Conservation (phyloP, 1,140 invertebrate species). For the Argopecten irradians region DNA sequence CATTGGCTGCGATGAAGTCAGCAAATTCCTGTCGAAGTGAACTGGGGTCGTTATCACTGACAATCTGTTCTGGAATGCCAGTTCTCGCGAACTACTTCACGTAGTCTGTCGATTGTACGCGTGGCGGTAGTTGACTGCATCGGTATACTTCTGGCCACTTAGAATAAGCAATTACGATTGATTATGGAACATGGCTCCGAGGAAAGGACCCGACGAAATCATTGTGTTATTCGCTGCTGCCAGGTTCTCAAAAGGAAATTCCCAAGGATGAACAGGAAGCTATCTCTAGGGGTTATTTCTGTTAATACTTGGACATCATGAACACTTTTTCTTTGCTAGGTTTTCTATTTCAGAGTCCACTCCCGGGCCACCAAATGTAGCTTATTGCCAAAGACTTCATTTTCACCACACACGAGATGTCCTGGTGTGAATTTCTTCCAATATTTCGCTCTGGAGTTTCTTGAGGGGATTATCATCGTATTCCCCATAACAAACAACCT, state of each 20-base stretch:
- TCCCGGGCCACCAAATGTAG: slow-evolving; percentile 79
- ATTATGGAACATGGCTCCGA: slow-evolving; percentile 56
- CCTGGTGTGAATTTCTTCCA: slow-evolving; percentile 77
- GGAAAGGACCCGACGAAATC: slow-evolving; percentile 64
- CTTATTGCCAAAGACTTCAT: slow-evolving; percentile 79
- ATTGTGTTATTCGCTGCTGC: slow-evolving; percentile 58
- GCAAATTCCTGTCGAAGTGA: slow-evolving; percentile 69
- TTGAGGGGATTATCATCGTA: slow-evolving; percentile 75
- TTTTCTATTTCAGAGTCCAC: slow-evolving; percentile 78
- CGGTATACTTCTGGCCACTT: slow-evolving; percentile 79
- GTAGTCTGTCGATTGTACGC: slow-evolving; percentile 40
- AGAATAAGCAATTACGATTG: slow-evolving; percentile 76
- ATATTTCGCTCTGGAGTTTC: slow-evolving; percentile 65
- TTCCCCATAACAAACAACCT: slow-evolving; percentile 54
- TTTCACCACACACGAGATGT: slow-evolving; percentile 78
- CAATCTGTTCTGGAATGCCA: slow-evolving; percentile 63
- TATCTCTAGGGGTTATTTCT: slow-evolving; percentile 35
- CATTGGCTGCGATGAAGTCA: slow-evolving; percentile 60
- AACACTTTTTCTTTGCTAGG: slow-evolving; percentile 75
- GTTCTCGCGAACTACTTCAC: slow-evolving; percentile 15
- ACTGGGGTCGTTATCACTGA: slow-evolving; percentile 72
- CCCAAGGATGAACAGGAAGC: slow-evolving; percentile 55
- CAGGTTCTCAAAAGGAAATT: slow-evolving; percentile 41
- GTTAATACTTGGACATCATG: slow-evolving; percentile 69
- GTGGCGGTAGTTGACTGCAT: slow-evolving; percentile 45